Evolutionary conservation across 1,140 invertebrate species (phyloP), one percentile per base, ranked within the genome.

Genomic region (Conus betulinus): DNA sequence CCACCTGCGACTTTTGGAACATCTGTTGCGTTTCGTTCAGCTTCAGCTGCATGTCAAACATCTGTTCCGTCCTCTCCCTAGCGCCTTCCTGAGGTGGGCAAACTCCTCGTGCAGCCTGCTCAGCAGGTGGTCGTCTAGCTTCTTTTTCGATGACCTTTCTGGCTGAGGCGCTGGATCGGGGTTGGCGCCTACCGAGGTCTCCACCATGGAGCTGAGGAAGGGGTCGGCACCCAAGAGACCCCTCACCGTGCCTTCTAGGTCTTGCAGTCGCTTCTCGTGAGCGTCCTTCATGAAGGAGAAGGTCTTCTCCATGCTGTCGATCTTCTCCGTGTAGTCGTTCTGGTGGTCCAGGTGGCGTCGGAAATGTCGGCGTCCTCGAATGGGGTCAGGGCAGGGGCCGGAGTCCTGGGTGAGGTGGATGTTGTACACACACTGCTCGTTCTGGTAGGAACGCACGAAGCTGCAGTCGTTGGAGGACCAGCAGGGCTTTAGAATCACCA

Each of bases 251-350:
- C 89, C 86, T 71, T 93, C 92, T 63, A 93, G 67, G 17, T 91
- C 91, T 51, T 90, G 87, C 23, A 93, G 85, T 25, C 92, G 83
- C 71, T 91, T 89, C 79, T 93, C 91, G 71, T 93, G 92, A 53
- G 91, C 87, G 63, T 88, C 89, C 71, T 90, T 92, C 0, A 93
- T 85, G 23, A 84, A 78, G 51, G 88, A 85, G 57, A 93, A 90
- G 76, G 90, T 89, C 51, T 85, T 85, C 74, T 91, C 88, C 71
- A 92, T 91, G 23, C 53, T 81, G 13, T 90, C 81, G 85, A 91
- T 91, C 67, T 91, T 89, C n/a, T 88, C 76, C 5, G 57, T 71
- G 88, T 89, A 79, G 82, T 91, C 89, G 79, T 90, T 89, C 57
- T 91, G 88, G 25, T 25, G 51, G 84, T 86, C 57, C 76, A 27